Evolutionary conservation across 2,797 vertebrate genomes (phyloP), one percentile per base, ranked within the genome.

Genomic region (Scomberomorus guttatus): DNA sequence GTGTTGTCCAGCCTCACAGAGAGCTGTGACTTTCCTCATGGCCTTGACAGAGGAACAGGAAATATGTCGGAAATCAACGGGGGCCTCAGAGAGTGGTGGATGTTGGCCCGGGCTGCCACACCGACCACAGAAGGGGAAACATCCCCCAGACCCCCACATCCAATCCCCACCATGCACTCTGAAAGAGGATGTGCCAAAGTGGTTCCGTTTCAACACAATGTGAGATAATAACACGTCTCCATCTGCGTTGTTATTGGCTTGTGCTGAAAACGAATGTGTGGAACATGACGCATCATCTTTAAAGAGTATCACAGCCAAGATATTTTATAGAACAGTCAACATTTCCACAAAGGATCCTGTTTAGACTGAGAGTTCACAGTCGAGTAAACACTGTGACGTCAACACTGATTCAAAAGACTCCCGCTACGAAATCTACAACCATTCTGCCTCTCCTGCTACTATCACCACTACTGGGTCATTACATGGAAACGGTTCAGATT

Each of bases 11-110:
- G 79, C 66, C 81, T 90, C 75, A 32, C 87, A 68, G 63, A 61
- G 66, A 86, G 60, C 85, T 87, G 92, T 75, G 80, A 93, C 67
- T 90, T 93, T 93, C 85, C 83, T 72, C 90, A 89, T 12, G n/a
- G 72, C 65, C 75, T 79, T 73, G 81, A 83, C 76, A 90, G 81
- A 82, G 88, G 84, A 94, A 91, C 81, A 87, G 90, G 89, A 93
- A 91, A 87, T 84, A 77, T 90, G 88, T 87, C 55, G 25, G 85
- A 91, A 86, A 91, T 75, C 75, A 82, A 72, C 75, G 3, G 63
- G 17, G 74, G 74, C 64, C 77, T 55, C 42, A 24, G 77, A 86
- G 80, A 79, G 39, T 13, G 50, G 6, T 69, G 55, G 58, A 83
- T 48, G 55, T 58, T 27, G 63, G 58, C 69, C 42, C 0, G 5